Base-by-base conservation (phyloP, 2,888 invertebrate genomes). In the Mythimna impura region DNA sequence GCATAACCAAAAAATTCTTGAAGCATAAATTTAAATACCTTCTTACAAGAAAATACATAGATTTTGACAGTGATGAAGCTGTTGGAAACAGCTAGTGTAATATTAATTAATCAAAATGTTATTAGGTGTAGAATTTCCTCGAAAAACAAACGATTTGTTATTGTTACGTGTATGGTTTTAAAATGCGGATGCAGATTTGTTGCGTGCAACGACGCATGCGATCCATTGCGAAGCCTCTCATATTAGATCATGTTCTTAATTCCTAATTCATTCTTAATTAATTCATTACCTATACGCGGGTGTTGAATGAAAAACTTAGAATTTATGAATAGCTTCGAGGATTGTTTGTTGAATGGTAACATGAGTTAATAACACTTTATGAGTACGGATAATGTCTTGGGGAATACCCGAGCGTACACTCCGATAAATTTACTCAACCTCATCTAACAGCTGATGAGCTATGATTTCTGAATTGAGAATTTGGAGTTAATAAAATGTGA, bases 101-200 rank as follows among this genome's bases (percentile, higher is more conserved):
- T 72, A 76, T n/a, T 60, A 72, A 81, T 81, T 68, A 71, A 78
- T 75, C 82, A 78, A 63, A 74, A 64, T 68, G 67, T 61, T 66
- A 54, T 36, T 66, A 70, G 57, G 71, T 76, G 81, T 76, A 72
- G 66, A 81, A 85, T 88, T 91, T 91, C 90, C 89, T 90, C 78
- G 76, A 87, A 73, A 85, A 84, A 87, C 87, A 85, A 85, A 86
- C 85, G 80, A 86, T 88, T 87, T 87, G 87, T 88, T 82, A 83
- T 84, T 86, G 88, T 90, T 90, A 90, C 86, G 83, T 80, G 84
- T 72, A 76, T 71, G 73, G 78, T 87, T 82, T 80, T 87, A 87
- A 86, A 90, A 92, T 86, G 89, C 89, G 92, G 92, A 92, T 89
- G 75, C 85, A 77, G 47, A 63, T 72, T 68, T 20, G 57, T 83